Base-by-base conservation (phyloP, 2,113 vertebrate species). In the Smithornis capensis region DNA sequence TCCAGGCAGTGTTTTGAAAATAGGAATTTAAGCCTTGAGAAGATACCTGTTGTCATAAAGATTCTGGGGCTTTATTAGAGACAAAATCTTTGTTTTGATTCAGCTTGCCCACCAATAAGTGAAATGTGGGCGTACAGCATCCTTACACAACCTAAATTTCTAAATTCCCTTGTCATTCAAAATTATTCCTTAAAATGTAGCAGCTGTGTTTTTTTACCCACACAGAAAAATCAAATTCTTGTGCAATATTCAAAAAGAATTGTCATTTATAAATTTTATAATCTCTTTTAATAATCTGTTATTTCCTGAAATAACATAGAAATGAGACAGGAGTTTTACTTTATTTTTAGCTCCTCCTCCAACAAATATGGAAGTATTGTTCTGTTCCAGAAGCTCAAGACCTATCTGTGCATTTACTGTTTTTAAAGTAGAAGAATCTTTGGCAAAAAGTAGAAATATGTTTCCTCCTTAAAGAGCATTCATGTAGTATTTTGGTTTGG, bases 281-380 rank as follows among this genome's bases (percentile, higher is more conserved):
- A 14, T 25, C 1, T 60, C 18, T 52, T 19, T 37, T 31, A 77
- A 84, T 33, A n/a, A n/a, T n/a, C n/a, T n/a, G n/a, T n/a, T 45
- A 68, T 22, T 87, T 89, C 35, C 38, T 55, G 33, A 91, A 78
- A 85, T 31, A 49, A 84, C 74, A 62, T 29, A 38, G 86, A 75
- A 56, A 53, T 5, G 1, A 7, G 0, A 9, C 17, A 33, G 5
- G 11, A 16, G 2, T 1, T 50, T 64, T 44, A 57, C 8, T 42
- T 56, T 2, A 4, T 1, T 73, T 91, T 77, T 22, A 63, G 10
- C 7, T 74, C 4, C 19, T 87, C 81, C 83, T 23, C 13, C 21
- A 55, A 16, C 22, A 62, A 3, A 33, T 57, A 33, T 35, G 4
- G 19, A 81, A 83, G 11, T 9, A 25, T 7, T 69, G 18, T 13